These are phyloP conservation scores for Criorhina ranunculi DNA, from an alignment of 2,888 invertebrate genomes.

Conservation along the genomic window DNA sequence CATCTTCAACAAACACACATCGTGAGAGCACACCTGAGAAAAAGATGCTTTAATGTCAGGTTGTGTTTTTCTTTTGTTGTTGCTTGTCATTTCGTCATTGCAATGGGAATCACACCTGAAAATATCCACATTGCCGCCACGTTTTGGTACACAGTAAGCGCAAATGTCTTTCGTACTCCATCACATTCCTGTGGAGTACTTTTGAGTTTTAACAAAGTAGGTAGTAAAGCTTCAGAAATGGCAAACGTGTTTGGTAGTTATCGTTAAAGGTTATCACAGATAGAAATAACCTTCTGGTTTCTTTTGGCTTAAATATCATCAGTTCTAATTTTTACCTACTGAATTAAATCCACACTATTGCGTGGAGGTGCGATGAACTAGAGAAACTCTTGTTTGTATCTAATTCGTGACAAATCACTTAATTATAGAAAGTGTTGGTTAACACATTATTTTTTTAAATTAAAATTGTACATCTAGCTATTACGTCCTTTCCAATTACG, in stretches of 20 bases:
- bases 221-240: slow-evolving; percentile 18
- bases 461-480: neutral
- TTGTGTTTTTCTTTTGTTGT: slow-evolving; percentile 31
- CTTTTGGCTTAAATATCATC: slow-evolving; percentile 51
- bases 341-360: slow-evolving; percentile 15
- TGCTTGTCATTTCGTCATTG: slow-evolving; percentile 56
- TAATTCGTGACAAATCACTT: slow-evolving; percentile 48
- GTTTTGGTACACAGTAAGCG: slow-evolving; percentile 25
- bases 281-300: slow-evolving; percentile 1
- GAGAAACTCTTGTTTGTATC: slow-evolving; percentile 30
- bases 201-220: slow-evolving; percentile 6
- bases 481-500: slow-evolving; percentile 13
- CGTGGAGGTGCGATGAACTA: slow-evolving; percentile 48
- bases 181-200: neutral
- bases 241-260: slow-evolving; percentile 11
- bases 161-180: slow-evolving; percentile 9
- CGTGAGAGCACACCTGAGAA: slow-evolving; percentile 33
- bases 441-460: slow-evolving; percentile 17
- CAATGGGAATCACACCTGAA: slow-evolving; percentile 44
- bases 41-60: slow-evolving; percentile 57
- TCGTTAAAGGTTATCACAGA: slow-evolving; percentile 57
- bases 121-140: slow-evolving; percentile 24
- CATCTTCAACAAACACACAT: slow-evolving; percentile 37
- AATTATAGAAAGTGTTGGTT: slow-evolving; percentile 58
- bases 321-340: slow-evolving; percentile 5